Evolutionary conservation across 2,888 invertebrate species (phyloP).

Genomic region (Amblyjoppa proteus): DNA sequence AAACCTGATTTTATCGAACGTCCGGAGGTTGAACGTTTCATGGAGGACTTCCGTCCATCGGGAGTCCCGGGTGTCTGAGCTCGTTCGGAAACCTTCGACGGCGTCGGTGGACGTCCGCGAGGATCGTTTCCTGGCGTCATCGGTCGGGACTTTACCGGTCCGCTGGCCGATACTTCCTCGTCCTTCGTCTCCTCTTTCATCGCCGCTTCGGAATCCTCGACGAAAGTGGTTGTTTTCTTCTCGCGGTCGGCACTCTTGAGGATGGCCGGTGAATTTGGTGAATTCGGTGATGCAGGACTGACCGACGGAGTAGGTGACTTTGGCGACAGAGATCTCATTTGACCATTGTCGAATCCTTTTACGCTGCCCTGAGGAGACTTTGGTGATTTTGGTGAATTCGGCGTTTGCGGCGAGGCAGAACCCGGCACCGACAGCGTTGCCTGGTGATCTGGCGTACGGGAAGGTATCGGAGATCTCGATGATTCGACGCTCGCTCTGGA

Average conservation of each 20-base stretch:
- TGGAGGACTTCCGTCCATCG: constrained; percentile 57
- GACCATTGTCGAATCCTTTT: constrained; percentile 81
- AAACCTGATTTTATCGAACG: constrained; percentile 71
- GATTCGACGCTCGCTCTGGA: constrained; percentile 35
- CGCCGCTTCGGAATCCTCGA: constrained; percentile 56
- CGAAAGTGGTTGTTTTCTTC: constrained; percentile 66
- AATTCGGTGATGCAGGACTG: constrained; percentile 68
- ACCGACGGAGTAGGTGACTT: constrained; percentile 68
- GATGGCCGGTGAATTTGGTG: constrained; percentile 72
- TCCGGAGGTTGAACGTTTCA: constrained; percentile 66
- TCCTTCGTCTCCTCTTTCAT: not conserved
- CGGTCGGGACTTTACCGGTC: constrained; percentile 58
- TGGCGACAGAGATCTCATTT: constrained; percentile 77
- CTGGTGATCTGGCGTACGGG: constrained; percentile 49
- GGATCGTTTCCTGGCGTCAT: constrained; percentile 43
- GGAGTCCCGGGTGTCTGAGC: constrained; percentile 54
- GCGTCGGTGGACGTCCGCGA: constrained; percentile 52
- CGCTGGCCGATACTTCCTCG: constrained; percentile 22
- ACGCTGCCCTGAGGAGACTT: constrained; percentile 69
- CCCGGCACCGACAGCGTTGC: constrained; percentile 63
- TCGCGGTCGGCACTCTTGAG: constrained; percentile 49
- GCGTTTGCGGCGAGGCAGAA: constrained; percentile 51
- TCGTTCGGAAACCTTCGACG: constrained; percentile 44
- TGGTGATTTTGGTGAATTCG: constrained; percentile 47
- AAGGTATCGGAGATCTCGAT: constrained; percentile 45